Base-by-base conservation (phyloP, 1,140 invertebrate genomes). In the Euschistus heros region DNA sequence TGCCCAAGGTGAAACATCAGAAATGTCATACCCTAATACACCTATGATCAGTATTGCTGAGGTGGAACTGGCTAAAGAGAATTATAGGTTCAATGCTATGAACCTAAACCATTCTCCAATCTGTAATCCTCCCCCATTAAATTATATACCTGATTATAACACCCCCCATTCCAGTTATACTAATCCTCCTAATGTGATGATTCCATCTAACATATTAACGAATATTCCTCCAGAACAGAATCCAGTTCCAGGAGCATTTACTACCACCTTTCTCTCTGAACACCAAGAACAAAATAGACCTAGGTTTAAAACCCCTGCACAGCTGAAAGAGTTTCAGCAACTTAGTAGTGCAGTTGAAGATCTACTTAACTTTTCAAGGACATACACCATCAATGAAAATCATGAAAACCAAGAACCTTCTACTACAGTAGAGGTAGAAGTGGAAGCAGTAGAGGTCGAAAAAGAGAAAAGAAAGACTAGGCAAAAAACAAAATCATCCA, bases 41-140 rank as follows among this genome's bases (percentile, higher is more conserved):
- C 66, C 66, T 5, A 66, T 66, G 66, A 62, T 66, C 5, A 66
- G 66, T 37, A 66, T 66, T 42, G 66, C 66, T 17, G 26, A 33
- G 26, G 33, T 66, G 18, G 47, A 59, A 24, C 24, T 24, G 20
- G 24, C 15, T 15, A 57, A 57, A 26, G 18, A 57, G 18, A 50
- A 50, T 5, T 22, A 5, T 10, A 61, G 30, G 59, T 62, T 17
- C 17, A 62, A 62, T n/a, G 20, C 55, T 27, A 26, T 22, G 55
- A 26, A 15, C 22, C 6, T 24, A 20, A n/a, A 26, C 20, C 22
- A 5, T 37, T 4, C 22, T 37, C 17, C 22, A 8, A 22, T 14
- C 3, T 18, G 27, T 27, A 27, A 22, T 20, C 26, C 20, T 24
- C 62, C 10, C 15, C 13, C 17, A n/a, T 14, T 17, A 4, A 24